Evolutionary conservation across 2,113 vertebrate genomes (phyloP).

Genomic region (Cyphomyrus plagiostoma): DNA sequence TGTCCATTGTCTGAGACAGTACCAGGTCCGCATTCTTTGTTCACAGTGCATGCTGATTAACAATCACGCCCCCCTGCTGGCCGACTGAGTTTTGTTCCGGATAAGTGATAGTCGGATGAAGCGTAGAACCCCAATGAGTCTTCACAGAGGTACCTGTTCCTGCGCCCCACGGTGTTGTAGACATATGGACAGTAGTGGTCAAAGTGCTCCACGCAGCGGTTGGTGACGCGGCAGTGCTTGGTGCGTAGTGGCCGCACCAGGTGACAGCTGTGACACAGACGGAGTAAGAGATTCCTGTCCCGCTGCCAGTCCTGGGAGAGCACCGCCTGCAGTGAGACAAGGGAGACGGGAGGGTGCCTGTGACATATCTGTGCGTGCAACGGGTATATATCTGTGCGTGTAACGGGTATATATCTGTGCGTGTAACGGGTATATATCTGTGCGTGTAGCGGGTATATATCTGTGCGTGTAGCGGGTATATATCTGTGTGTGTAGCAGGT

Average conservation of each 20-base stretch:
- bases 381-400: not conserved
- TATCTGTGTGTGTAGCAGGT: not conserved
- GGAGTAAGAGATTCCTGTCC: slow-evolving; percentile 28
- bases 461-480: not conserved
- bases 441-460: not conserved
- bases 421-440: not conserved
- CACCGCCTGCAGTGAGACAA: slow-evolving; percentile 15
- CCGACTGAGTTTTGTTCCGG: not conserved
- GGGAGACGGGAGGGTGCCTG: not conserved
- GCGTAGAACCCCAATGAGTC: not conserved
- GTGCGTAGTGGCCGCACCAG: slow-evolving; percentile 39
- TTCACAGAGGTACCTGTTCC: slow-evolving; percentile 34
- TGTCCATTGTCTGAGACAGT: not conserved
- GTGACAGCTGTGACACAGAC: slow-evolving; percentile 41
- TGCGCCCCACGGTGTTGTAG: slow-evolving; percentile 41
- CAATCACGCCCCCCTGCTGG: not conserved
- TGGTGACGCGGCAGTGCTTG: slow-evolving; percentile 39
- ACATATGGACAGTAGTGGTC: slow-evolving; percentile 48
- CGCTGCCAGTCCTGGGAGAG: slow-evolving; percentile 37
- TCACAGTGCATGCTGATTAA: not conserved
- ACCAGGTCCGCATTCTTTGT: not conserved
- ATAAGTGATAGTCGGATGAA: not conserved
- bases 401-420: not conserved
- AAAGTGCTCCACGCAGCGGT: slow-evolving; percentile 37
- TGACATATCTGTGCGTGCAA: not conserved